Evolutionary conservation across 2,888 invertebrate species (phyloP).

Genomic region (Diaprepes abbreviatus): DNA sequence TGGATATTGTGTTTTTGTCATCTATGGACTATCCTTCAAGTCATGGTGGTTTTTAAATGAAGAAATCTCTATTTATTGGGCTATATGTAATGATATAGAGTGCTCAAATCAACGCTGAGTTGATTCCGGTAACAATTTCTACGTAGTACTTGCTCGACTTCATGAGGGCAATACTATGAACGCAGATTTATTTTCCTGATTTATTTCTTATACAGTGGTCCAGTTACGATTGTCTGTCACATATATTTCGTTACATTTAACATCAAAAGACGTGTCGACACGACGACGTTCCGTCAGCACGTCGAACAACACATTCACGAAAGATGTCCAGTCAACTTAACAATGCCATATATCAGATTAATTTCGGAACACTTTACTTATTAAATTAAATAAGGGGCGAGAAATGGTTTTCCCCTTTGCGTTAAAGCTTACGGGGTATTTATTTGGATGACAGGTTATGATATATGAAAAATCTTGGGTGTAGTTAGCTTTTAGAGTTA

Average conservation of each 20-base stretch:
- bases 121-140: too few relatives aligned
- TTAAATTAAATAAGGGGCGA: constrained; percentile 56
- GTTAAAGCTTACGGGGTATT: constrained; percentile 30
- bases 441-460: constrained; percentile 35
- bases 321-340: constrained; percentile 55
- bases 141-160: too few relatives aligned
- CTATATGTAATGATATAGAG: too few relatives aligned
- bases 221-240: too few relatives aligned
- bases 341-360: constrained; percentile 55
- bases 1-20: too few relatives aligned
- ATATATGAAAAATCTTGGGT: constrained; percentile 33
- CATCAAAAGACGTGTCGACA: constrained; percentile 30
- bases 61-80: too few relatives aligned
- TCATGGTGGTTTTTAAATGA: too few relatives aligned
- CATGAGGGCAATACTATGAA: too few relatives aligned
- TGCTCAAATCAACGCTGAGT: too few relatives aligned
- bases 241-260: constrained; percentile 20
- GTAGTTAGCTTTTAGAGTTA: constrained; percentile 29
- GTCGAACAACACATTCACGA: constrained; percentile 12
- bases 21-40: too few relatives aligned
- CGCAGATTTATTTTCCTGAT: too few relatives aligned
- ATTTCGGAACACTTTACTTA: constrained; percentile 58
- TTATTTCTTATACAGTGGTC: too few relatives aligned
- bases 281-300: background rate
- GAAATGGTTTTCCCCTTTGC: constrained; percentile 41